Percentiles rank a stretch among this genome's conserved stretches.
These are phyloP conservation scores for Micrasema minimum DNA, from an alignment of 1,140 invertebrate genomes.

Conservation along the genomic window DNA sequence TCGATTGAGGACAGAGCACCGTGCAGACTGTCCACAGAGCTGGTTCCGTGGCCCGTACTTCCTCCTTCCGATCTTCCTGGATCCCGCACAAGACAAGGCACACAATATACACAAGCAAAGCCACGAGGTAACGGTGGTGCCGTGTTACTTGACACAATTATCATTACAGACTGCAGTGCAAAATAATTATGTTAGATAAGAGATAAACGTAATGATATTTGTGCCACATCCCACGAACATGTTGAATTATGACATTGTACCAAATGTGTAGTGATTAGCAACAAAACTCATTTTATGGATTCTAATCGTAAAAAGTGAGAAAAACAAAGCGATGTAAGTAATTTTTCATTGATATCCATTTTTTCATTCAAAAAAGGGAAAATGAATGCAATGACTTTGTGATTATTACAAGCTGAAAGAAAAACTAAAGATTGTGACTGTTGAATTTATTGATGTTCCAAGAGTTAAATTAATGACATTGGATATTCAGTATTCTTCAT, in stretches of 20 bases:
- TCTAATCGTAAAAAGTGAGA: too few relatives aligned
- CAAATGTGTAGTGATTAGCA: constrained; percentile 22
- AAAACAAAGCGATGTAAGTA: too few relatives aligned
- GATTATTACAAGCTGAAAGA: too few relatives aligned
- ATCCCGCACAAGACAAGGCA: constrained; percentile 28
- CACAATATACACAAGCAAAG: constrained; percentile 36
- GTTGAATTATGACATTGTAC: constrained; percentile 9
- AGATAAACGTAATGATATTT: neutral
- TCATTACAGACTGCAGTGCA: neutral
- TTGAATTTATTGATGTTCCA: too few relatives aligned
- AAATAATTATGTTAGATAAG: too few relatives aligned
- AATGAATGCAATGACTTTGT: too few relatives aligned
- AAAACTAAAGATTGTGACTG: too few relatives aligned
- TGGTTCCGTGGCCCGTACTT: constrained; percentile 59
- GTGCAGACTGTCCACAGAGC: constrained; percentile 46
- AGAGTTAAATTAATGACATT: too few relatives aligned
- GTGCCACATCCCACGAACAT: neutral
- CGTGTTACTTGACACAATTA: constrained; percentile 1
- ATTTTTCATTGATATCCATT: too few relatives aligned
- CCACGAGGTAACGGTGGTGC: constrained; percentile 8
- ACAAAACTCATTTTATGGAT: neutral
- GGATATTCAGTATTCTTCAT: too few relatives aligned
- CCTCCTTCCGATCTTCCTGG: constrained; percentile 64
- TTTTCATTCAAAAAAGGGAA: too few relatives aligned
- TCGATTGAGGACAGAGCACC: constrained; percentile 57